phyloP scores from a whole-genome alignment of 2,888 invertebrate genomes.

The Formica aserva region DNA sequence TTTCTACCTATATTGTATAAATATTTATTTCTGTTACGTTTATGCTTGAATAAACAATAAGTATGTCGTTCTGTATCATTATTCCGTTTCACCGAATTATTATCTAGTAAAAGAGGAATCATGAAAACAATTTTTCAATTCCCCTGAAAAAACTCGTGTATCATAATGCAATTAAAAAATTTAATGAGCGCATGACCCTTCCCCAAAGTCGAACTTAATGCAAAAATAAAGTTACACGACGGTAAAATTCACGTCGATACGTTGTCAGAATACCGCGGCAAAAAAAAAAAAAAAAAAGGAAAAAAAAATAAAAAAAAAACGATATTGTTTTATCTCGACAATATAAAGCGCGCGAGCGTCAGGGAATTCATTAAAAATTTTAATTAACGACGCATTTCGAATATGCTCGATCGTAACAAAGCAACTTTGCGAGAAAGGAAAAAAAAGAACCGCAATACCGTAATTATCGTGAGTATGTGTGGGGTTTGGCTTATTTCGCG shows the following conservation, averaged over 20 bases:
- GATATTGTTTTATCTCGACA: conserved; percentile 39
- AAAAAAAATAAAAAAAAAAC: conserved; percentile 16
- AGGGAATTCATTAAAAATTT: conserved; percentile 53
- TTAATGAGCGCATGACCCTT: conserved; percentile 21
- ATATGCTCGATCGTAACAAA: conserved; percentile 37
- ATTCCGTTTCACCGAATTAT: not conserved
- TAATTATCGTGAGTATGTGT: conserved; percentile 20
- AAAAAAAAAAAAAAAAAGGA: conserved; percentile 2
- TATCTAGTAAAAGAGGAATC: not conserved
- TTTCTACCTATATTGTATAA: not conserved
- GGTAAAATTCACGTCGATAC: conserved; percentile 47
- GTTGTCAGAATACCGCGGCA: conserved; percentile 24
- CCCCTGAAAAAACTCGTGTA: not conserved
- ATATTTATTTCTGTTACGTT: not conserved
- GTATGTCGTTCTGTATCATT: not conserved
- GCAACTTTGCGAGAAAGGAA: conserved; percentile 29
- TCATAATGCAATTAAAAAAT: conserved; percentile 45
- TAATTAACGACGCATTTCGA: conserved; percentile 52
- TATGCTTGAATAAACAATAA: not conserved
- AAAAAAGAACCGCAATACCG: conserved; percentile 2
- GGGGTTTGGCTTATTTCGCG: conserved; percentile 20
- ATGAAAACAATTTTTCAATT: conserved; percentile 25
- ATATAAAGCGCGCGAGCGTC: conserved; percentile 26
- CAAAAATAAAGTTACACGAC: conserved; percentile 40
- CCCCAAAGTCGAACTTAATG: conserved; percentile 25